phyloP scores from a whole-genome alignment of 2,888 invertebrate species.

The Phortica okadai region DNA sequence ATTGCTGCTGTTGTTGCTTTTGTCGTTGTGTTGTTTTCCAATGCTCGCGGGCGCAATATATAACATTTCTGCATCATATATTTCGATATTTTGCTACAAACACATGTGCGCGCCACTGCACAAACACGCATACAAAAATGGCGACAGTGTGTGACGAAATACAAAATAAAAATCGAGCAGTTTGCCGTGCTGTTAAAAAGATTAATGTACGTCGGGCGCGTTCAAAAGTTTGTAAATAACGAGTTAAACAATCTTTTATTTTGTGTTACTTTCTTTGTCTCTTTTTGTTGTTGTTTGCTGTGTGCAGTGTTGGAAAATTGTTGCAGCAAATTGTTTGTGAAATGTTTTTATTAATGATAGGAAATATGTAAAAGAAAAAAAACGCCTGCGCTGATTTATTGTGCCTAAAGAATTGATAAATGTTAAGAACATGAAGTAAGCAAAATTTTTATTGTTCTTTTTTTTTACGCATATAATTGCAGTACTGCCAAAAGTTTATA shows the following conservation, averaged over 20 bases:
- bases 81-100: constrained; percentile 17
- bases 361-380: constrained; percentile 11
- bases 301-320: constrained; percentile 19
- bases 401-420: constrained; percentile 8
- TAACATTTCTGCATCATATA: neutral
- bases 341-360: constrained; percentile 15
- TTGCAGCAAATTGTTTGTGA: constrained; percentile 25
- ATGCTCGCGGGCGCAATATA: constrained; percentile 22
- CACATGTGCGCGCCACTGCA: neutral
- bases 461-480: neutral
- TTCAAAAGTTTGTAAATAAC: constrained; percentile 29
- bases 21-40: neutral
- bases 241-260: constrained; percentile 27
- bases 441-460: neutral
- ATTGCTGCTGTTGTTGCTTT: neutral
- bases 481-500: too few species aligned
- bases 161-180: neutral
- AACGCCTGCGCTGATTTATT: constrained; percentile 11
- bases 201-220: constrained; percentile 24
- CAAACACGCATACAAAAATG: neutral
- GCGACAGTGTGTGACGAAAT: neutral
- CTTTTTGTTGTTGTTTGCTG: neutral
- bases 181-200: constrained; percentile 21
- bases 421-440: neutral
- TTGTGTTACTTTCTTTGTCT: neutral